Base-by-base conservation (phyloP, 53 echinoderm and acorn worm species). In the Temnopleurus reevesii region DNA sequence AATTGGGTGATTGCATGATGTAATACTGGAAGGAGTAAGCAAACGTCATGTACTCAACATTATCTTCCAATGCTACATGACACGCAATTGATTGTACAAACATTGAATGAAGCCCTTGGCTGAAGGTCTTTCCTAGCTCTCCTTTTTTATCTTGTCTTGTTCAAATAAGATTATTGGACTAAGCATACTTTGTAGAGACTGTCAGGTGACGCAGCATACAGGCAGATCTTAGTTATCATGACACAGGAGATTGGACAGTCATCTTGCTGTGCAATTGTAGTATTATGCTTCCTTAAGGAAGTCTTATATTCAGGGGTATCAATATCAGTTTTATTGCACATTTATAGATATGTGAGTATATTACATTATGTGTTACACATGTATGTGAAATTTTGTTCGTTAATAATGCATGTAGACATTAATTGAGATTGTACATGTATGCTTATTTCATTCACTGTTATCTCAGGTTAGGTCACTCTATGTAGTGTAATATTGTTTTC, bases 191-290 rank as follows among this genome's bases (percentile, higher is more conserved):
- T n/a, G n/a, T n/a, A n/a, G n/a, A n/a, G 43, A 38, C 2, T 71
- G 71, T 71, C 71, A 71, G 71, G 71, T 71, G 71, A 71, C 71
- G 15, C 29, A 33, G 63, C 18, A 63, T 17, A 38, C 19, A 71
- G 35, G 41, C 38, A 38, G 71, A 41, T 71, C 41, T 7, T 2
- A 43, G 71, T 71, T 38, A 71, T 71, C n/a, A 49, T 15, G 15
- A 38, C 38, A 71, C 43, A 21, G 36, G 71, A 71, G 7, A 59
- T 19, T 35, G 28, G n/a, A 41, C 21, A 1, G 41, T 41, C 19
- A 36, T 6, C n/a, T n/a, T n/a, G n/a, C n/a, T n/a, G n/a, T n/a
- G n/a, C n/a, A n/a, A 4, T 4, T n/a, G 9, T 38, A 71, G 71
- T 41, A 0, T 8, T 4, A n/a, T 71, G 18, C 71, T 21, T 36